Conservation (phyloP, 2,888 invertebrate species). For the Drosophila leonis region DNA sequence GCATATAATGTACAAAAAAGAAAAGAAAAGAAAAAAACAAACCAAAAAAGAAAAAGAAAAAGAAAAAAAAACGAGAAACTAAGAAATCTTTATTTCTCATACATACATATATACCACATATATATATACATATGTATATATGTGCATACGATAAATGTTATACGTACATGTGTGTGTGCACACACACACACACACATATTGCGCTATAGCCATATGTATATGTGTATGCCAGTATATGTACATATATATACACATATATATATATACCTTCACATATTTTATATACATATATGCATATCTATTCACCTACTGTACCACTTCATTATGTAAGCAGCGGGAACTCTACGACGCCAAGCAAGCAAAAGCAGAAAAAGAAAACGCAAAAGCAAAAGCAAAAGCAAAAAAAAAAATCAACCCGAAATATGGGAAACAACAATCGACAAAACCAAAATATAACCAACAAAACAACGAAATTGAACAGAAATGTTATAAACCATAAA, state of each 20-base stretch:
- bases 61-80: constrained; percentile 1
- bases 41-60: background rate
- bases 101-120: constrained; percentile 51
- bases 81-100: constrained; percentile 56
- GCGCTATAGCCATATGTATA: constrained; percentile 43
- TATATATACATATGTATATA: constrained; percentile 16
- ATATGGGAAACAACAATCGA: constrained; percentile 36
- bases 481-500: constrained; percentile 76
- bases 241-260: constrained; percentile 3
- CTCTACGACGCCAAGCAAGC: constrained; percentile 63
- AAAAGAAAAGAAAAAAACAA: too few species aligned
- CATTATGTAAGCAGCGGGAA: constrained; percentile 75
- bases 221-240: constrained; percentile 36
- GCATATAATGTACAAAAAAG: constrained; percentile 57
- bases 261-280: constrained; percentile 58
- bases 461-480: constrained; percentile 63
- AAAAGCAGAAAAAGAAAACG: constrained; percentile 48
- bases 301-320: constrained; percentile 78
- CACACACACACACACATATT: constrained; percentile 38
- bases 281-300: constrained; percentile 70
- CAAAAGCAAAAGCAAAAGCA: constrained; percentile 34
- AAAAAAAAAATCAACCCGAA: constrained; percentile 17
- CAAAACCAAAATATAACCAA: constrained; percentile 52
- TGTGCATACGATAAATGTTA: constrained; percentile 33
- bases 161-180: constrained; percentile 37